phyloP scores from a whole-genome alignment of 2,113 vertebrate species.

The Fregetta grallaria region DNA sequence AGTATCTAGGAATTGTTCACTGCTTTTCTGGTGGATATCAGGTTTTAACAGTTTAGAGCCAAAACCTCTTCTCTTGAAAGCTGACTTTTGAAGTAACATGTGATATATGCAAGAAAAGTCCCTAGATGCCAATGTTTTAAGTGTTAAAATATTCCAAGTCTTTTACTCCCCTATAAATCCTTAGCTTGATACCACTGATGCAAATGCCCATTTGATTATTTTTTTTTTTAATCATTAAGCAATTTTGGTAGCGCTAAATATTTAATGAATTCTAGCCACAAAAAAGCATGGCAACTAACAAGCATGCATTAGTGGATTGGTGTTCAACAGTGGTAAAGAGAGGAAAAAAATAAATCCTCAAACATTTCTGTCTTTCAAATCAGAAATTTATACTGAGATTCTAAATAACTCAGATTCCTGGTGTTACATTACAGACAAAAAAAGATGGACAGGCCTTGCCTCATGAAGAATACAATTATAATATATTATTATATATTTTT shows the following conservation, averaged over 20 bases:
- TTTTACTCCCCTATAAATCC: neutral
- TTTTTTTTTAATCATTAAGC: neutral
- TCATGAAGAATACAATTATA: neutral
- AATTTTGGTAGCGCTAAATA: neutral
- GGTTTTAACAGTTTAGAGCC: neutral
- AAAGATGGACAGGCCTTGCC: neutral
- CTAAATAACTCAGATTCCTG: neutral
- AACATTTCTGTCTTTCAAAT: neutral
- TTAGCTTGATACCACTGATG: neutral
- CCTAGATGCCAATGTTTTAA: neutral
- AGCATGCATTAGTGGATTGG: neutral
- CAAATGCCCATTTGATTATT: neutral
- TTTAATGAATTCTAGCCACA: neutral
- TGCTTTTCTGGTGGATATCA: neutral
- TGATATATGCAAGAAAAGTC: neutral
- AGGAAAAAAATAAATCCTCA: neutral
- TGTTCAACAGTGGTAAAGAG: neutral
- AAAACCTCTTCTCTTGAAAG: neutral
- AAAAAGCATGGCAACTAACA: neutral
- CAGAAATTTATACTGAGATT: neutral
- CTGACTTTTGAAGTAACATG: neutral
- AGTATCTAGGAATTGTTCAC: neutral
- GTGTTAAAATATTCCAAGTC: neutral
- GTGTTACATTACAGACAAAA: neutral
- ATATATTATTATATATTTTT: no score